Evolutionary conservation across 2,113 vertebrate species (phyloP).

Genomic region (Eleginops maclovinus): DNA sequence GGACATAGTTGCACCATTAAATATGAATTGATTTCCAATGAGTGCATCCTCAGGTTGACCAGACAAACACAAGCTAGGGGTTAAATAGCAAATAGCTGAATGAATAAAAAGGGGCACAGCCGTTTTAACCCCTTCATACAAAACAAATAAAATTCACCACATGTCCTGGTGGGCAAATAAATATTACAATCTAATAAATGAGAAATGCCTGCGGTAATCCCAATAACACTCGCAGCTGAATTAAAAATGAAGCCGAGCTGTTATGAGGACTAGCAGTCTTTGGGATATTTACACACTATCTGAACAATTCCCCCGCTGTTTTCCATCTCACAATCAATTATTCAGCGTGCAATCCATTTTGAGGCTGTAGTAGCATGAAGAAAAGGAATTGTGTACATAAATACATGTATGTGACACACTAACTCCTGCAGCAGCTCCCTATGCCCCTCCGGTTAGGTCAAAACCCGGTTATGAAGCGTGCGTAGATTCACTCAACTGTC

Average conservation of each 20-base stretch:
- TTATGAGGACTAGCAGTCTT: background rate
- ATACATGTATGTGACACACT: constrained; percentile 70
- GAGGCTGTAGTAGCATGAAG: constrained; percentile 37
- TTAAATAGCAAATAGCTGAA: constrained; percentile 14
- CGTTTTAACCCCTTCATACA: background rate
- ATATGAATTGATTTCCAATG: constrained; percentile 63
- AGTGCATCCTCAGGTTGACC: constrained; percentile 31
- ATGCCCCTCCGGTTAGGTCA: constrained; percentile 38
- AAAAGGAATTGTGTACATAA: constrained; percentile 59
- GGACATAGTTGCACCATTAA: constrained; percentile 49
- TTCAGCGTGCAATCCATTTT: constrained; percentile 71
- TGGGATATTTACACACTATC: constrained; percentile 45
- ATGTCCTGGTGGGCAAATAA: constrained; percentile 2
- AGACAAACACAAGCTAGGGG: constrained; percentile 14
- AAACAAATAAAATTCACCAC: background rate
- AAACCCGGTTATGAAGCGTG: constrained; percentile 1
- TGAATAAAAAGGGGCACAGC: constrained; percentile 15
- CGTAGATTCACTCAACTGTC: constrained; percentile 3
- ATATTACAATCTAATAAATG: background rate
- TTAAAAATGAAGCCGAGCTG: constrained; percentile 7
- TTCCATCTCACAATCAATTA: constrained; percentile 72
- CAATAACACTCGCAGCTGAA: background rate
- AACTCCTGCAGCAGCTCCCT: constrained; percentile 22
- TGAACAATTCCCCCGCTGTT: constrained; percentile 44
- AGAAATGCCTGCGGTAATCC: constrained; percentile 6